Conservation (phyloP, 35 echinoderm and acorn worm species). For the Heliocidaris erythrogramma region DNA sequence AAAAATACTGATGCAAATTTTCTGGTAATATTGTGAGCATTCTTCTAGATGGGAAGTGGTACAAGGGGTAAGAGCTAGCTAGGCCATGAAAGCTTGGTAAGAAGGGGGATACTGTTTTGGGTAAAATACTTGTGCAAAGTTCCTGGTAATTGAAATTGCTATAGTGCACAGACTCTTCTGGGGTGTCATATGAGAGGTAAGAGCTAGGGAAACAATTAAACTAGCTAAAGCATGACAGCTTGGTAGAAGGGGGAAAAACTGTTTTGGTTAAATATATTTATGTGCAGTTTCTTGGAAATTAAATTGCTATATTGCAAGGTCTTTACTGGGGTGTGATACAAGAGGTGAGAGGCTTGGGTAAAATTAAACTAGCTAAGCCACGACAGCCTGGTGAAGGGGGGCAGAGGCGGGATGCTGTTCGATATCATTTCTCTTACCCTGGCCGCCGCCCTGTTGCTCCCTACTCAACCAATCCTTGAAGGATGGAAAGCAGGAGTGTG, state of each 20-base stretch:
- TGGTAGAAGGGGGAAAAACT: not conserved
- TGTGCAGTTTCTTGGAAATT: too few relatives aligned
- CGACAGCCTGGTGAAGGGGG: not conserved
- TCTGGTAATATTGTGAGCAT: too few relatives aligned
- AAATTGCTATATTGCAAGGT: too few relatives aligned
- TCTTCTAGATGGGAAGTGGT: too few relatives aligned
- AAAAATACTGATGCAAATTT: too few relatives aligned
- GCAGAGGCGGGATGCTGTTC: not conserved
- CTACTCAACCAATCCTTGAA: conserved; percentile 52
- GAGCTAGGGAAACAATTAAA: not conserved
- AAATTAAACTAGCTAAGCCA: not conserved
- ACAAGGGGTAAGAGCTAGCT: not conserved
- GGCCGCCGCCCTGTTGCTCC: conserved; percentile 35
- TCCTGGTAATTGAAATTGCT: too few relatives aligned
- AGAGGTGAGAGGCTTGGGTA: not conserved
- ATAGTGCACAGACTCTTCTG: too few relatives aligned
- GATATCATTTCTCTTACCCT: conserved; percentile 38
- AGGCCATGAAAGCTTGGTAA: not conserved
- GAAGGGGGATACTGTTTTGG: not conserved
- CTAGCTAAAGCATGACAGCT: not conserved
- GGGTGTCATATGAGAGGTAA: too few relatives aligned
- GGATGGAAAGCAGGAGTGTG: conserved; percentile 35
- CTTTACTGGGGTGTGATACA: too few relatives aligned
- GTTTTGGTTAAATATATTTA: too few relatives aligned
- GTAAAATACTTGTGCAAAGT: too few relatives aligned